These are phyloP conservation scores for Diabrotica undecimpunctata DNA, from an alignment of 1,140 invertebrate species.

Conservation along the genomic window DNA sequence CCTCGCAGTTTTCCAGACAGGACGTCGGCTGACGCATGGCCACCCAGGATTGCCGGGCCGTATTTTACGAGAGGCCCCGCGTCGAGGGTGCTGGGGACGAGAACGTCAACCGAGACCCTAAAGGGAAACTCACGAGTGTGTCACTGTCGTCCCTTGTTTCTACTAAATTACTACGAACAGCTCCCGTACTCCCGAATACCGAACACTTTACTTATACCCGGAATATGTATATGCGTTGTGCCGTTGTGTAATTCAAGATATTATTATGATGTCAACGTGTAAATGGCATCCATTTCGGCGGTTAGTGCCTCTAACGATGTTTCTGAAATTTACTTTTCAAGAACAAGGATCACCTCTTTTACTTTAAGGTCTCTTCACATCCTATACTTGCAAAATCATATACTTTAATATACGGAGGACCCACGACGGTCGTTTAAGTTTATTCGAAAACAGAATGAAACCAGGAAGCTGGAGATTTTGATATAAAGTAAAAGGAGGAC, in stretches of 20 bases:
- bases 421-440: too few species aligned
- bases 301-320: too few species aligned
- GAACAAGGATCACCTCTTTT: too few species aligned
- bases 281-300: neutral
- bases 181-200: neutral
- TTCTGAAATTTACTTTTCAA: too few species aligned
- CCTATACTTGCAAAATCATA: too few species aligned
- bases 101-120: conserved; percentile 14
- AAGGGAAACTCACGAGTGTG: conserved; percentile 15
- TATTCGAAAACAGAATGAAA: too few species aligned
- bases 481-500: too few species aligned
- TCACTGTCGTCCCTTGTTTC: conserved; percentile 26
- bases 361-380: too few species aligned
- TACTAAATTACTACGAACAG: conserved; percentile 18
- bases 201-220: conserved; percentile 6
- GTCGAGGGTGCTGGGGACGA: conserved; percentile 9
- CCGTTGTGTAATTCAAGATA: neutral
- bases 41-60: conserved; percentile 10
- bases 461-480: too few species aligned
- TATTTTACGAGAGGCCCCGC: conserved; percentile 18
- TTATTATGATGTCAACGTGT: conserved; percentile 1
- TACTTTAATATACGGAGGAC: too few species aligned
- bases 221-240: neutral
- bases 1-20: neutral
- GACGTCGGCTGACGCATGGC: neutral